These are phyloP conservation scores for Homarus gammarus DNA, from an alignment of 2,888 invertebrate genomes.

Conservation along the genomic window DNA sequence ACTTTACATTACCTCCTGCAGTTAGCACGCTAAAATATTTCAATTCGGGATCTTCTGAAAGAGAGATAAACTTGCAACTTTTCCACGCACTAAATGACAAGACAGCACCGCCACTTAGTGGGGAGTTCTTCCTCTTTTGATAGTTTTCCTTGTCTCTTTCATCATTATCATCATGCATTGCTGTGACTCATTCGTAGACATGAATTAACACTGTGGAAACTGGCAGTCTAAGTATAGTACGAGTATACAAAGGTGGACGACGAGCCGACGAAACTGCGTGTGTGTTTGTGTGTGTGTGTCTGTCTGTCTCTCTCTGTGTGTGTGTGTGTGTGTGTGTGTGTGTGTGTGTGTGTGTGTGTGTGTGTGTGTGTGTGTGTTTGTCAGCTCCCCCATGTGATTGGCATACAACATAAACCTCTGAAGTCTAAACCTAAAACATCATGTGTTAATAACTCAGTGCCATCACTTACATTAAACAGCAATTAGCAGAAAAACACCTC, in stretches of 20 bases:
- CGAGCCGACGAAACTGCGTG: background rate
- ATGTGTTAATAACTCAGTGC: no score
- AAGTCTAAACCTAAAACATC: no score
- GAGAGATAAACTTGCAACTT: background rate
- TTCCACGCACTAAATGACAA: background rate
- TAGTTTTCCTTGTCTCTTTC: background rate
- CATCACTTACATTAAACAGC: no score
- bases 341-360: constrained; percentile 19
- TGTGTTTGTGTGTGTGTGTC: constrained; percentile 8
- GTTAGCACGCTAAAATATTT: background rate
- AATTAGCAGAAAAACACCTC: no score
- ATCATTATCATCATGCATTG: background rate
- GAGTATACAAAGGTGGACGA: background rate
- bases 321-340: no score
- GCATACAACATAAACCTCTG: no score
- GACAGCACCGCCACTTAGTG: background rate
- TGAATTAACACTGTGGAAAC: background rate
- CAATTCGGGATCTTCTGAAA: background rate
- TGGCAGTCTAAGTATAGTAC: background rate
- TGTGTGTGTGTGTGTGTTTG: constrained; percentile 1
- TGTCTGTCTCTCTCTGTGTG: no score
- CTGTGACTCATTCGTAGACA: no score
- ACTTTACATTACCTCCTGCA: background rate
- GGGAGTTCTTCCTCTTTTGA: background rate
- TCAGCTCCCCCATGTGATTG: no score